Evolutionary conservation across 2,888 invertebrate species (phyloP), one percentile per base, ranked within the genome.

Genomic region (Ornithoptera alexandrae): DNA sequence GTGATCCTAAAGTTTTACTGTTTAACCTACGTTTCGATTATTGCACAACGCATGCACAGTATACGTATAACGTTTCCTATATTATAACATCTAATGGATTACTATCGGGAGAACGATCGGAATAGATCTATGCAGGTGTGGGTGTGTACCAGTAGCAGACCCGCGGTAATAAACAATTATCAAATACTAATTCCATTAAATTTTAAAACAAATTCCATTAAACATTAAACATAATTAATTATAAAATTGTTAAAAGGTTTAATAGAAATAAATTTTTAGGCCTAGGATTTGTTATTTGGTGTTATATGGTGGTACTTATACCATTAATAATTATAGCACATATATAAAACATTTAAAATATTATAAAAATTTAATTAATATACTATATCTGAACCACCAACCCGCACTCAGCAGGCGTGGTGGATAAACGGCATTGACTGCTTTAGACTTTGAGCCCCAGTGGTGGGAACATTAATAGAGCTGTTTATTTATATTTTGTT

Each of bases 1-100:
- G 71, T 70, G 77, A 78, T 78, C 80, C 86, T 88, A 89, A 77
- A 77, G 78, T 79, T 80, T 83, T 84, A 84, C 75, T 79, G 81
- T 84, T 82, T 80, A 79, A 81, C 74, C 88, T 91, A 91, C 83
- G 72, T 74, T 82, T 87, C 75, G 81, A 86, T 89, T 91, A 92
- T 90, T 91, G 90, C 90, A 92, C 90, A 89, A 89, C 91, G 88
- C 90, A 87, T 86, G 87, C 87, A 84, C 84, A 84, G 84, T 82
- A 87, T 92, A 90, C 89, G 90, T 89, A 92, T 92, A 81, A 83
- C 80, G 86, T 87, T 88, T 77, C 78, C 70, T 71, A 71, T 73
- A 68, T 72, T 73, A 58, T 74, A 78, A 74, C 72, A 72, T 78
- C 81, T 78, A 78, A 66, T 42, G 36, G 59, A 77, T 79, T 76